Percentiles rank a stretch among this genome's conserved stretches.
These are phyloP conservation scores for Trachymyrmex septentrionalis DNA, from an alignment of 1,140 invertebrate genomes.

Conservation along the genomic window DNA sequence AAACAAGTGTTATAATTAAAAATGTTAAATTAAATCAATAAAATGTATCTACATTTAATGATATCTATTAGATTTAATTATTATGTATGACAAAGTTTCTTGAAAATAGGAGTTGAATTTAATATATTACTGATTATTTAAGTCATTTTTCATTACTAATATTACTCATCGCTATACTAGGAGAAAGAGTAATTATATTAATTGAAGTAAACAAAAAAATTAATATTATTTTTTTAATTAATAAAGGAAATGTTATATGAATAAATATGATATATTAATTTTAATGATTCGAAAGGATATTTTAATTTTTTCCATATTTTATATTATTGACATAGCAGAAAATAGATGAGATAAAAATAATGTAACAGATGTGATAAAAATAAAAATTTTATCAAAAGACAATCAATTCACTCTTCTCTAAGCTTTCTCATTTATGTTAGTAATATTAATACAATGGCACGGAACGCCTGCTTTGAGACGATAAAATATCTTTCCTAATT, in stretches of 20 bases:
- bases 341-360: slow-evolving; percentile 7
- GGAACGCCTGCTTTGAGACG: slow-evolving; percentile 18
- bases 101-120: neutral
- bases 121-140: neutral
- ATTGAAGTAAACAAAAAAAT: neutral
- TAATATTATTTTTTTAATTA: neutral
- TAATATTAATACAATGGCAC: slow-evolving; percentile 21
- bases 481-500: slow-evolving; percentile 37
- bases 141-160: no score
- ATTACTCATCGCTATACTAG: neutral
- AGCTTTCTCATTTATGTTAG: slow-evolving; percentile 28
- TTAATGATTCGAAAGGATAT: neutral
- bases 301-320: neutral
- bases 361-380: neutral
- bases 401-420: slow-evolving; percentile 6
- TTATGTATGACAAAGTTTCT: neutral
- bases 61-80: neutral
- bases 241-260: neutral
- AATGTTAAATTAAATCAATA: neutral
- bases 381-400: slow-evolving; percentile 12
- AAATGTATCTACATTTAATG: neutral
- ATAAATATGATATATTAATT: neutral
- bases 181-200: neutral
- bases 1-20: neutral
- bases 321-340: slow-evolving; percentile 5